A percentile compares a stretch with the other conserved stretches of the same genome.
Conservation (phyloP, 2,797 vertebrate species). For the Morelia viridis region DNA sequence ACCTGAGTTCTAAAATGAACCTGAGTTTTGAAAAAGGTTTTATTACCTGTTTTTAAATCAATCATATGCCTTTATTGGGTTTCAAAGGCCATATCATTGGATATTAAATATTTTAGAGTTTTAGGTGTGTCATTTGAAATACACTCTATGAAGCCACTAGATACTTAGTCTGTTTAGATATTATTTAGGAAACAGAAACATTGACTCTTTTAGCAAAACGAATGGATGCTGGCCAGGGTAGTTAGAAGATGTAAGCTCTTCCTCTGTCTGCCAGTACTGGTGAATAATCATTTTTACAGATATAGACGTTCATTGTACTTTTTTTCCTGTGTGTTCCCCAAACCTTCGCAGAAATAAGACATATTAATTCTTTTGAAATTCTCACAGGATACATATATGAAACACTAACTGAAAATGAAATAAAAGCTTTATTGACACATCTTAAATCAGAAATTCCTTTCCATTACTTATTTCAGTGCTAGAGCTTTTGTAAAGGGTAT, state of each 20-base stretch:
- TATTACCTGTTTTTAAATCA: neutral
- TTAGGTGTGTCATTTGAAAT: neutral
- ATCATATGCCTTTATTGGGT: neutral
- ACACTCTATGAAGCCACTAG: neutral
- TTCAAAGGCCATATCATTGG: neutral
- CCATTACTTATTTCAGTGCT: neutral
- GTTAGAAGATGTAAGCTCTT: neutral
- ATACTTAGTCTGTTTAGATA: neutral
- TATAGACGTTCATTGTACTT: neutral
- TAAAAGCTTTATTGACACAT: neutral
- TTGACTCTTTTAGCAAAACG: neutral
- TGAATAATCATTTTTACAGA: neutral
- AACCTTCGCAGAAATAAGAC: neutral
- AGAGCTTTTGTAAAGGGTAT: neutral
- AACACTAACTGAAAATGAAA: conserved; percentile 2
- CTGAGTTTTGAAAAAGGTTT: neutral
- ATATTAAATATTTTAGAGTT: neutral
- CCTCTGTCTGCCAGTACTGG: neutral
- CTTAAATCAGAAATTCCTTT: conserved; percentile 1
- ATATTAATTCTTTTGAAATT: neutral
- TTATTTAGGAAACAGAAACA: conserved; percentile 14
- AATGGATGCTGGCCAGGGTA: neutral
- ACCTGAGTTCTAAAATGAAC: neutral
- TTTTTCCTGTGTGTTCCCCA: neutral
- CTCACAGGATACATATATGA: neutral